Base-by-base conservation (phyloP, 2,797 vertebrate genomes). In the Sebastes baramenuke region DNA sequence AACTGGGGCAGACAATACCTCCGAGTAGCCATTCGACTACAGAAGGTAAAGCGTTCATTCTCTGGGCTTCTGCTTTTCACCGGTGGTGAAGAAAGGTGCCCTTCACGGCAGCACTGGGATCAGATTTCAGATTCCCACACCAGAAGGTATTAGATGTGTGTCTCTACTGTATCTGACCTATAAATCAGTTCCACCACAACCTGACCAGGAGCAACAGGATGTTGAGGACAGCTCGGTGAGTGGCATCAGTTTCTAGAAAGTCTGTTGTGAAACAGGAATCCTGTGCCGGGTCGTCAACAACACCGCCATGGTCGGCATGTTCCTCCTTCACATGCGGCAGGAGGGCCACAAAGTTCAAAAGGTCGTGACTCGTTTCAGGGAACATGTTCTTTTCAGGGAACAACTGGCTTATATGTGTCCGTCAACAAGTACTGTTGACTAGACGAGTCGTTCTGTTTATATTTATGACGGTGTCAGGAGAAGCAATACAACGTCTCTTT, bases 1-100 rank as follows among this genome's bases (percentile, higher is more conserved):
- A 92, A 94, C 90, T 65, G 55, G 75, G 85, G 91, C 84, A 94
- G 90, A 90, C 88, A 86, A 88, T 85, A 62, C 75, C 73, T 81
- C 42, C 0, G 30, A 70, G 75, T 79, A 32, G 80, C 81, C 79
- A 30, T 42, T 83, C 3, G 46, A 83, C 83, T 58, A 66, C 38
- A 65, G 64, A 59, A 52, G 69, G 42, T 9, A 11, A 61, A 64
- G 72, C 27, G 6, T 67, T 65, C 8, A 1, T 7, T 30, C 76
- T 80, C 68, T 25, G 14, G 24, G 18, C 6, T 22, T 9, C 10
- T 42, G 64, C 46, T 75, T 55, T 79, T 85, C 71, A 61, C 20
- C 0, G 8, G 27, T 1, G 54, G 56, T 56, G 30, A 54, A 82
- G 65, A 82, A 83, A 85, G 84, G 73, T 89, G 84, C 73, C 88